These are phyloP conservation scores for Heptranchias perlo DNA, from an alignment of 2,113 vertebrate species.

Conservation along the genomic window DNA sequence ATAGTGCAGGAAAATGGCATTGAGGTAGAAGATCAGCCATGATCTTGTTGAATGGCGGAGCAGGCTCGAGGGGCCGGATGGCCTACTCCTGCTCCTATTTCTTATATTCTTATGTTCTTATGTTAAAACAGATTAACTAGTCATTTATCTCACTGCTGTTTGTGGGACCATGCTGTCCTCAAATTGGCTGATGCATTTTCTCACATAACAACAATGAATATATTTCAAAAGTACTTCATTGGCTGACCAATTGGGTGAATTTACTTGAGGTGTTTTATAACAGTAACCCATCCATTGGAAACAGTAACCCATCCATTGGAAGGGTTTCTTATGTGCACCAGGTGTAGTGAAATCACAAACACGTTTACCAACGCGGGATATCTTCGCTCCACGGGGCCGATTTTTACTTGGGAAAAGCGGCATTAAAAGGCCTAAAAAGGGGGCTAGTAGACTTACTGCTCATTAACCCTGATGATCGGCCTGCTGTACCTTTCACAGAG, in stretches of 20 bases:
- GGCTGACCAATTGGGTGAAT: neutral
- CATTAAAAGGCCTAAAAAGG: neutral
- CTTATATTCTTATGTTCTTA: too few species aligned
- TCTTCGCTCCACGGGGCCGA: neutral
- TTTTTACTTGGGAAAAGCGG: neutral
- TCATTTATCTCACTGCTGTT: neutral
- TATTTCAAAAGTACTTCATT: neutral
- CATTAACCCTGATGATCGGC: too few species aligned
- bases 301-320: too few species aligned
- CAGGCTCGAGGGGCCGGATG: too few species aligned
- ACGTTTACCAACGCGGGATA: neutral
- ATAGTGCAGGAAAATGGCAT: too few species aligned
- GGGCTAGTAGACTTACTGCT: too few species aligned
- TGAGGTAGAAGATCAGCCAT: too few species aligned
- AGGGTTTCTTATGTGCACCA: neutral
- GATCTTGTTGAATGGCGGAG: too few species aligned
- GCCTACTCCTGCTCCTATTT: too few species aligned
- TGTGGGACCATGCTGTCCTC: neutral
- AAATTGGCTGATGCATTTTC: neutral
- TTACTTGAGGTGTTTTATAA: neutral
- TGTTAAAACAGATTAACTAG: neutral
- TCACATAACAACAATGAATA: neutral
- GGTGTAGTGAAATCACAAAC: neutral
- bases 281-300: neutral
- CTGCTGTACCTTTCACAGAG: neutral